These are phyloP conservation scores for Dromius quadrimaculatus DNA, from an alignment of 2,888 invertebrate species.

Conservation along the genomic window DNA sequence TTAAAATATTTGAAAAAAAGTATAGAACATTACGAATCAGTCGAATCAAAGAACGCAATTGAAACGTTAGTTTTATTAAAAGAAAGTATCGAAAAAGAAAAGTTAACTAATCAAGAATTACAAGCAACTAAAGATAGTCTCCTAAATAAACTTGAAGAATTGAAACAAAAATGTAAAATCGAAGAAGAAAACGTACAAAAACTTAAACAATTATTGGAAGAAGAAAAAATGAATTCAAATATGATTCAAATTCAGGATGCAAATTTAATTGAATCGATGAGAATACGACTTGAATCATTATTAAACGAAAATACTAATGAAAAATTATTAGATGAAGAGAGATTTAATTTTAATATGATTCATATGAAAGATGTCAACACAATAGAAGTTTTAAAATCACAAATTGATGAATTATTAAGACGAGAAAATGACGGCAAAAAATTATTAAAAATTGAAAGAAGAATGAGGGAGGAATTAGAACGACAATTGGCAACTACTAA, in stretches of 20 bases:
- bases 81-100: constrained; percentile 66
- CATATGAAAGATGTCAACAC: constrained; percentile 76
- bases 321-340: constrained; percentile 72
- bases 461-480: constrained; percentile 64
- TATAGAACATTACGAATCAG: constrained; percentile 58
- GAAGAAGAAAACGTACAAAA: constrained; percentile 70
- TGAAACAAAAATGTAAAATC: constrained; percentile 67
- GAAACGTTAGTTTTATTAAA: constrained; percentile 63
- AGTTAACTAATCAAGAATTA: constrained; percentile 67
- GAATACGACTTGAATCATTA: constrained; percentile 74
- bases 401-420: constrained; percentile 75
- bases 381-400: constrained; percentile 74
- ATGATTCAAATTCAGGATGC: constrained; percentile 74
- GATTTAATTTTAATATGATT: constrained; percentile 69
- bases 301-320: constrained; percentile 72
- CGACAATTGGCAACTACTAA: constrained; percentile 59
- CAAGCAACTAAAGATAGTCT: constrained; percentile 69
- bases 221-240: constrained; percentile 72
- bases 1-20: constrained; percentile 58
- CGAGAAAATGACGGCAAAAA: constrained; percentile 71
- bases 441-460: constrained; percentile 62
- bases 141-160: constrained; percentile 67
- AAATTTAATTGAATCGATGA: constrained; percentile 75
- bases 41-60: constrained; percentile 59
- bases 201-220: constrained; percentile 71